Conservation (phyloP, 2,888 invertebrate species). For the Ethmia dodecea region DNA sequence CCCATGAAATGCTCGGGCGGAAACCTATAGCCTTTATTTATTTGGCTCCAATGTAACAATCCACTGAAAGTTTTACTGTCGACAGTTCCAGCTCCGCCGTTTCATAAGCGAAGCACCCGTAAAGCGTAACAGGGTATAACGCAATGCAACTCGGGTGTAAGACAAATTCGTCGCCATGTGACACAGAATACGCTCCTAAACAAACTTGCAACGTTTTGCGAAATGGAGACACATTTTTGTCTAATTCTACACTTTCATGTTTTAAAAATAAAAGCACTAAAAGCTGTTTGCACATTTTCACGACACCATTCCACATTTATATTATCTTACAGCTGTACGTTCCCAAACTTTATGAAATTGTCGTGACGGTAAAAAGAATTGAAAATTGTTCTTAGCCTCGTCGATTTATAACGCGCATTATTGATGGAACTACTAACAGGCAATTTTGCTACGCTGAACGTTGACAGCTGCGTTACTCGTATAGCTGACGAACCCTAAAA, state of each 20-base stretch:
- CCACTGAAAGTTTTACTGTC: conserved; percentile 66
- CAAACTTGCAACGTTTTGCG: conserved; percentile 29
- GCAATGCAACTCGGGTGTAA: conserved; percentile 38
- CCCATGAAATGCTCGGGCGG: conserved; percentile 51
- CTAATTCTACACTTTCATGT: conserved; percentile 1
- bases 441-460: too few relatives aligned
- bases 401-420: too few relatives aligned
- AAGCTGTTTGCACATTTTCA: too few relatives aligned
- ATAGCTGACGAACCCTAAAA: conserved; percentile 16
- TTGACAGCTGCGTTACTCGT: too few relatives aligned
- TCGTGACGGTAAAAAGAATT: too few relatives aligned
- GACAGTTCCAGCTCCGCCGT: conserved; percentile 43
- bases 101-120: conserved; percentile 49
- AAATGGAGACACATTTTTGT: conserved; percentile 11
- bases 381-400: too few relatives aligned
- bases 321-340: too few relatives aligned
- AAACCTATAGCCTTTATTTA: conserved; percentile 64
- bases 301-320: too few relatives aligned
- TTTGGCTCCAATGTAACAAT: conserved; percentile 64
- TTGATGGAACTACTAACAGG: too few relatives aligned
- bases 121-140: conserved; percentile 40
- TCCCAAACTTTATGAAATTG: too few relatives aligned
- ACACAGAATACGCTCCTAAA: conserved; percentile 28
- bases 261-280: too few relatives aligned
- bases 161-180: conserved; percentile 39